Evolutionary conservation across 2,888 invertebrate genomes (phyloP).

Genomic region (Drosophila anceps): DNA sequence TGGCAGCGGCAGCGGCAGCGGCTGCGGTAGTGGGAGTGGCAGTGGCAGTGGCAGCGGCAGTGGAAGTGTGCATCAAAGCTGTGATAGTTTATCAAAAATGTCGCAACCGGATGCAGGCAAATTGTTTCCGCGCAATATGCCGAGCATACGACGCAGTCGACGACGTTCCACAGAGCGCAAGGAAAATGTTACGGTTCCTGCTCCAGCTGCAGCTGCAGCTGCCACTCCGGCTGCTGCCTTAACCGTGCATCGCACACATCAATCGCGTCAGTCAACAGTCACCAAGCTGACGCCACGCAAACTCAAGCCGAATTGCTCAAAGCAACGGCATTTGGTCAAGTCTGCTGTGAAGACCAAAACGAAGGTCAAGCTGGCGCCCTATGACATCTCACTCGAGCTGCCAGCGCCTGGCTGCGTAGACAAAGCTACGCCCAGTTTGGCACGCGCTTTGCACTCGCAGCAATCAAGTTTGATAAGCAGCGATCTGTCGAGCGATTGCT

Average conservation of each 20-base stretch:
- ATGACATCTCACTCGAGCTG: slow-evolving; percentile 67
- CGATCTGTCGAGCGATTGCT: slow-evolving; percentile 51
- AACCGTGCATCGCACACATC: slow-evolving; percentile 42
- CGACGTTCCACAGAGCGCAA: slow-evolving; percentile 53
- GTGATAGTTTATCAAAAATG: slow-evolving; percentile 73
- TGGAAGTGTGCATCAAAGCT: slow-evolving; percentile 25
- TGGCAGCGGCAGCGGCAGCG: slow-evolving; percentile 14
- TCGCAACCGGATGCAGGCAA: slow-evolving; percentile 79
- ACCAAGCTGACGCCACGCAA: slow-evolving; percentile 75
- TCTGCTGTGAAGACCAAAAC: slow-evolving; percentile 68
- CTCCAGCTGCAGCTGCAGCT: slow-evolving; percentile 15
- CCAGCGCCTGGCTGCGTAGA: slow-evolving; percentile 40
- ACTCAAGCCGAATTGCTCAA: slow-evolving; percentile 70
- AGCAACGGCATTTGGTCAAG: slow-evolving; percentile 57
- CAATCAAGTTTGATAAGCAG: slow-evolving; percentile 75
- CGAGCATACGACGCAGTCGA: slow-evolving; percentile 83
- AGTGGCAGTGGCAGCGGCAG: slow-evolving; percentile 33
- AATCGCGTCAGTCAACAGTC: slow-evolving; percentile 73
- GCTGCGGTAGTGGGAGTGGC: not conserved
- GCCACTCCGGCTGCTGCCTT: slow-evolving; percentile 17
- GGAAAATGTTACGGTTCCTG: slow-evolving; percentile 29
- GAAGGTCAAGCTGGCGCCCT: slow-evolving; percentile 71
- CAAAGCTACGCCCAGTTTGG: slow-evolving; percentile 53
- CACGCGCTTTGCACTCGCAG: slow-evolving; percentile 63
- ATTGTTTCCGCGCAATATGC: slow-evolving; percentile 84